These are phyloP conservation scores for Epizoanthus fatuus DNA, from an alignment of 92 coral and sea anemone genomes.

Conservation along the genomic window DNA sequence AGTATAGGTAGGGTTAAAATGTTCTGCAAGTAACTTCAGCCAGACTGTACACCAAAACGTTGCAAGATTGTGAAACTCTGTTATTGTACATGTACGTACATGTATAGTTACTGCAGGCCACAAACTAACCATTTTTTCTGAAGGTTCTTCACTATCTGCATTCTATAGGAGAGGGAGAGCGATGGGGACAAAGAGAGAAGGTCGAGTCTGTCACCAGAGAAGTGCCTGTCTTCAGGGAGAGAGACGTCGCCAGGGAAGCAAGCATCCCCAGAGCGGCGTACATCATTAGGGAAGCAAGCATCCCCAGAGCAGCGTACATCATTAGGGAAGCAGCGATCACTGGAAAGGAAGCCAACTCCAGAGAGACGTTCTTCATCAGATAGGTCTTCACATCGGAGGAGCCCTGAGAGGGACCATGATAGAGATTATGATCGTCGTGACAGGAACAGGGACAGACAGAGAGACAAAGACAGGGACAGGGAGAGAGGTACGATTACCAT, in stretches of 20 bases:
- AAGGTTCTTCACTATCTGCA: slow-evolving; percentile 70
- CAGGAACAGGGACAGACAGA: slow-evolving; percentile 18
- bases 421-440: slow-evolving; percentile 58
- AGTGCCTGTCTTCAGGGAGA: neutral
- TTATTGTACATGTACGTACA: too few relatives aligned
- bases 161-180: slow-evolving; percentile 65
- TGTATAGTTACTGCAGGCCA: neutral
- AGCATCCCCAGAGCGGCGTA: slow-evolving; percentile 11
- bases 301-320: slow-evolving; percentile 20
- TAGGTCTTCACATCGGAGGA: slow-evolving; percentile 14
- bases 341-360: slow-evolving; percentile 11
- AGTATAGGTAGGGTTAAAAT: too few relatives aligned
- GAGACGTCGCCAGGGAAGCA: slow-evolving; percentile 13
- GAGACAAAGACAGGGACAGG: slow-evolving; percentile 21
- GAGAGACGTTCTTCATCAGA: slow-evolving; percentile 23
- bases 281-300: slow-evolving; percentile 9
- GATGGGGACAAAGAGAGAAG: slow-evolving; percentile 24
- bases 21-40: too few relatives aligned
- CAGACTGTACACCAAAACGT: too few relatives aligned
- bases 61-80: too few relatives aligned
- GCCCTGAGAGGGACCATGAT: slow-evolving; percentile 34
- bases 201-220: slow-evolving; percentile 35
- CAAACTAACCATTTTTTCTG: slow-evolving; percentile 86
- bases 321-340: slow-evolving; percentile 10
- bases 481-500: too few relatives aligned